Conservation (phyloP, 2,113 vertebrate species). For the Eulemur rufifrons region DNA sequence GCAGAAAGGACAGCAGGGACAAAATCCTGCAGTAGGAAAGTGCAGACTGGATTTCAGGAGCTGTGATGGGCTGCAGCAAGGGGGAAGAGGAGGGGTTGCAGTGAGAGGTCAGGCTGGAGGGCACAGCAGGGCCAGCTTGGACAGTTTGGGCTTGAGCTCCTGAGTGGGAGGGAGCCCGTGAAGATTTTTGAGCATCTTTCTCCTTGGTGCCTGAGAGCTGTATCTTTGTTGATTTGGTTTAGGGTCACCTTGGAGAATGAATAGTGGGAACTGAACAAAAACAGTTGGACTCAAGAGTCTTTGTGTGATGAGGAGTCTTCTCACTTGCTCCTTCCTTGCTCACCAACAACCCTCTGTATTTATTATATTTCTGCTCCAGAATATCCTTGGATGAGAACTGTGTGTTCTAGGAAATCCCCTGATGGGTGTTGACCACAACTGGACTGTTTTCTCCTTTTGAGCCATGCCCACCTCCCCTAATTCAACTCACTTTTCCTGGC, state of each 20-base stretch:
- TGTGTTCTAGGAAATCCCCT: background rate
- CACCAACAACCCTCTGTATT: background rate
- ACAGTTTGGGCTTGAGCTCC: background rate
- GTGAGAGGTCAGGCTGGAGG: background rate
- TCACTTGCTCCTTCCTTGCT: background rate
- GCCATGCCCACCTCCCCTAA: background rate
- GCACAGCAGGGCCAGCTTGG: rapidly evolving
- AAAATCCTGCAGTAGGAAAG: background rate
- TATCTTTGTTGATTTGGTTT: background rate
- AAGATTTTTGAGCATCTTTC: background rate
- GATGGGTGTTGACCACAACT: background rate
- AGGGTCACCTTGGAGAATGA: background rate
- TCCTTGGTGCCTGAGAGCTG: background rate
- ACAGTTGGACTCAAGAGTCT: background rate
- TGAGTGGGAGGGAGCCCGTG: background rate
- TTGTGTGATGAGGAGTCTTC: background rate
- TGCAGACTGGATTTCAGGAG: background rate
- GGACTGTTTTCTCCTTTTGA: background rate
- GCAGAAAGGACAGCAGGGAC: background rate
- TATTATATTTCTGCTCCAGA: background rate
- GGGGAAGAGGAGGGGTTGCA: no score
- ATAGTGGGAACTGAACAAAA: background rate
- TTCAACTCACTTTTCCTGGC: background rate
- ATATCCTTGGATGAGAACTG: background rate
- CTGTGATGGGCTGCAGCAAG: background rate